phyloP scores from a whole-genome alignment of 1,140 invertebrate genomes.

The Cherax destructor region DNA sequence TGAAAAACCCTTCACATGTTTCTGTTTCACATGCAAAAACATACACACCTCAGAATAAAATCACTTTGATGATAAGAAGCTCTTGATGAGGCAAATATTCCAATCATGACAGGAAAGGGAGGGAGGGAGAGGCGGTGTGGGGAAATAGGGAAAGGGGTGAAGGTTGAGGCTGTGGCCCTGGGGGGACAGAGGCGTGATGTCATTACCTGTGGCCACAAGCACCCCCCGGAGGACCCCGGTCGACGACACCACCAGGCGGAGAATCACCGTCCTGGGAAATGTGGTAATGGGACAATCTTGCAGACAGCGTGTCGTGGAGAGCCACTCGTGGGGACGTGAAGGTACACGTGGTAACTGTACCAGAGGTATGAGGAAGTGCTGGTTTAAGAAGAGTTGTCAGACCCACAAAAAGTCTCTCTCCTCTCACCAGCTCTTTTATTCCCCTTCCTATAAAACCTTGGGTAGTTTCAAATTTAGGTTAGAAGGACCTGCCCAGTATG shows the following conservation, averaged over 20 bases:
- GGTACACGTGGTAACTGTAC: background rate
- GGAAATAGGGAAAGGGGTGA: background rate
- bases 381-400: too few species aligned
- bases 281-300: background rate
- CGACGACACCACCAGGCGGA: background rate
- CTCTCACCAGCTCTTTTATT: too few species aligned
- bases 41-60: too few species aligned
- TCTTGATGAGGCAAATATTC: too few species aligned
- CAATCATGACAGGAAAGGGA: background rate
- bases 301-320: background rate
- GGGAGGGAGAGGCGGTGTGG: background rate
- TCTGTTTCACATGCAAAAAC: too few species aligned
- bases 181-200: background rate
- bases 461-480: too few species aligned
- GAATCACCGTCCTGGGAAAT: slow-evolving; percentile 6
- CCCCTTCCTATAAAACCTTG: too few species aligned
- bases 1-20: too few species aligned
- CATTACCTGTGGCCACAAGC: slow-evolving; percentile 6
- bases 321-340: background rate
- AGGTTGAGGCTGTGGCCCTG: background rate
- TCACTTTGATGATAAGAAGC: too few species aligned
- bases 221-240: background rate
- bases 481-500: too few species aligned
- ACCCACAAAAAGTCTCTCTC: too few species aligned
- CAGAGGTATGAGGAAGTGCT: too few species aligned